A percentile compares a stretch with the other conserved stretches of the same genome.
Evolutionary conservation across 2,797 vertebrate species (phyloP).

Genomic region (Saxicola maurus): DNA sequence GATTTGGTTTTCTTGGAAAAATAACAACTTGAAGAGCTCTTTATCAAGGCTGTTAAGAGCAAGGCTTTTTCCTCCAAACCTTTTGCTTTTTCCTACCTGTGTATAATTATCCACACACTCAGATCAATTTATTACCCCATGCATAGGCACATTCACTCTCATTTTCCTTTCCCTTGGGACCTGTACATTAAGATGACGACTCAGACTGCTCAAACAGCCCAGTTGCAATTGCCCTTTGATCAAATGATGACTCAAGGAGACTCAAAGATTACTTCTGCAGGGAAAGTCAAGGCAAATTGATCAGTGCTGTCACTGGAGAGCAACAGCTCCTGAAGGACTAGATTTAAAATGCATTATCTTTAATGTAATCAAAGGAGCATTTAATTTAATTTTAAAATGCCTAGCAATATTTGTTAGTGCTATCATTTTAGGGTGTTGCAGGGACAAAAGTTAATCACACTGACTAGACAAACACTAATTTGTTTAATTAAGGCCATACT

Average conservation of each 20-base stretch:
- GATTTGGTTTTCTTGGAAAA: background rate
- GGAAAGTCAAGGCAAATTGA: slow-evolving; percentile 42
- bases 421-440: background rate
- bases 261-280: slow-evolving; percentile 22
- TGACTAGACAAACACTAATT: slow-evolving; percentile 1
- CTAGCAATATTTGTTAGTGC: slow-evolving; percentile 10
- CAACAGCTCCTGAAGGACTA: slow-evolving; percentile 35
- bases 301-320: slow-evolving; percentile 25
- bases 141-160: background rate
- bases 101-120: background rate
- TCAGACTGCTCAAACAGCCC: background rate
- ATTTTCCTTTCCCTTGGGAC: background rate
- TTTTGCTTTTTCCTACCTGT: background rate
- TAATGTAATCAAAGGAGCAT: slow-evolving; percentile 40
- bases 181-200: background rate
- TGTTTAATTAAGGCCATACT: background rate
- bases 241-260: slow-evolving; percentile 26
- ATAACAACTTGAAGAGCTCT: background rate
- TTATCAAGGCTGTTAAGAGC: background rate
- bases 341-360: slow-evolving; percentile 38
- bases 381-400: slow-evolving; percentile 30
- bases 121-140: background rate
- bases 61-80: background rate
- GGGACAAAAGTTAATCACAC: slow-evolving; percentile 23
- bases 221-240: slow-evolving; percentile 30